These are phyloP conservation scores for Teleogryllus occipitalis DNA, from an alignment of 1,140 invertebrate genomes.

Conservation along the genomic window DNA sequence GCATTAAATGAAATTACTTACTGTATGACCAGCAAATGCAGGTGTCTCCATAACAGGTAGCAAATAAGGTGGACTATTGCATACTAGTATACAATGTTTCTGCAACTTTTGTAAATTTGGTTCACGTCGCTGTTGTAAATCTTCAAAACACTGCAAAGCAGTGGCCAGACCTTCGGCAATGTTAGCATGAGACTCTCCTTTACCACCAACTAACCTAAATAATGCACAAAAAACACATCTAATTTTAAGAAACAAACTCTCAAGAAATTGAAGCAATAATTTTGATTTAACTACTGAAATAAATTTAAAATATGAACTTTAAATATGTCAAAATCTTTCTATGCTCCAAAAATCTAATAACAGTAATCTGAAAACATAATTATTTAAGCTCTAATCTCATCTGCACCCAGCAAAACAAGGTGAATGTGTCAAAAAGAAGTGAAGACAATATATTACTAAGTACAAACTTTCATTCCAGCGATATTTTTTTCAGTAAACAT, in stretches of 20 bases:
- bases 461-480: no score
- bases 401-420: no score
- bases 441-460: no score
- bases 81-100: constrained; percentile 80
- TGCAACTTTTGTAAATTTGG: constrained; percentile 41
- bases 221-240: background rate
- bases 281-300: background rate
- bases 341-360: no score
- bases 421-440: no score
- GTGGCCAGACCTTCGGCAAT: constrained; percentile 85
- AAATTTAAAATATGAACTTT: background rate
- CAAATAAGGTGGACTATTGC: constrained; percentile 87
- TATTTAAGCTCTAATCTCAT: no score
- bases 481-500: no score
- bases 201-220: constrained; percentile 75
- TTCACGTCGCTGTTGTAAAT: constrained; percentile 63
- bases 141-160: constrained; percentile 78
- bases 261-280: background rate
- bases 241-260: background rate
- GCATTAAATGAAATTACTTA: constrained; percentile 33
- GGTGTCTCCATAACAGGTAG: constrained; percentile 72
- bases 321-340: background rate
- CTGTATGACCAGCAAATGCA: constrained; percentile 58
- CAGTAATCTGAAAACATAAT: no score
- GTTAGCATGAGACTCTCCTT: constrained; percentile 79